These are phyloP conservation scores for Hirtodrosophila histrioides DNA, from an alignment of 2,888 invertebrate genomes.

Conservation along the genomic window DNA sequence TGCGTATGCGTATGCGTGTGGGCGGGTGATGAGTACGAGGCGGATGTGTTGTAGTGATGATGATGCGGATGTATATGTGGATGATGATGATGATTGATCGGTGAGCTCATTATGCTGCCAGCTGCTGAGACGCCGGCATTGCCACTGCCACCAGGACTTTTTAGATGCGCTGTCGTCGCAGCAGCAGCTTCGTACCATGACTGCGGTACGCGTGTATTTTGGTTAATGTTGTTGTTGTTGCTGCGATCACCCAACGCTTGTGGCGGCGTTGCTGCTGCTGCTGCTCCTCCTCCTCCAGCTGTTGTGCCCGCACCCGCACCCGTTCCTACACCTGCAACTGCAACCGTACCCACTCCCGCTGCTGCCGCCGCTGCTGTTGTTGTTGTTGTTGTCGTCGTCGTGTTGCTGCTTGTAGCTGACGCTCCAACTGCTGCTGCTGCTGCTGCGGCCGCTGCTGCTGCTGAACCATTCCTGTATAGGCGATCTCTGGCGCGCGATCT, in stretches of 20 bases:
- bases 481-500: conserved; percentile 63
- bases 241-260: conserved; percentile 82
- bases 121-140: conserved; percentile 82
- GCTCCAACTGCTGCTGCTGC: conserved; percentile 51
- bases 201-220: conserved; percentile 82
- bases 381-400: conserved; percentile 34
- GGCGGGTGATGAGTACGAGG: conserved; percentile 80
- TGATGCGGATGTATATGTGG: conserved; percentile 55
- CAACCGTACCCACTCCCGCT: conserved; percentile 24
- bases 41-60: conserved; percentile 67
- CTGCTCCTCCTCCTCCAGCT: conserved; percentile 2
- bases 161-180: conserved; percentile 82
- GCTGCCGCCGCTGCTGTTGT: conserved; percentile 36
- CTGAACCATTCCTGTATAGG: conserved; percentile 67
- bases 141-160: conserved; percentile 84
- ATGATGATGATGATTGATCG: conserved; percentile 67
- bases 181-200: conserved; percentile 84
- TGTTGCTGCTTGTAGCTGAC: conserved; percentile 49
- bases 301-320: conserved; percentile 29
- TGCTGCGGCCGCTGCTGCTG: conserved; percentile 40
- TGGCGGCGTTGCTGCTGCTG: conserved; percentile 63
- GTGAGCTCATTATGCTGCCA: conserved; percentile 74
- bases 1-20: conserved; percentile 64
- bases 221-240: conserved; percentile 77
- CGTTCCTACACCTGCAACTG: conserved; percentile 6